These are phyloP conservation scores for Lissocephala sabroskyi DNA, from an alignment of 2,888 invertebrate species.

Conservation along the genomic window DNA sequence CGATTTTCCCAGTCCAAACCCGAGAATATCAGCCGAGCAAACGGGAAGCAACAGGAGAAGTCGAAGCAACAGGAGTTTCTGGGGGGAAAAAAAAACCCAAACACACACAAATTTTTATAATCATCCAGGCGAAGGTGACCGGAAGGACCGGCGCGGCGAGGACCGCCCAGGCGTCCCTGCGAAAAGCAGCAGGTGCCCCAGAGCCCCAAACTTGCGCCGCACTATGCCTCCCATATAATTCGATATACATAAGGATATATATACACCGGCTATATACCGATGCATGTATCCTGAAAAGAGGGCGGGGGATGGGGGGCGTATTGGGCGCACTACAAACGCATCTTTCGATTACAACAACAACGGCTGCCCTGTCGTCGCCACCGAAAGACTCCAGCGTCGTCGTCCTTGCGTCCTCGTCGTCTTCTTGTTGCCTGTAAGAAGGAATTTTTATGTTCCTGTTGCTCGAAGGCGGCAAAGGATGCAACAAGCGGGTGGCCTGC, in stretches of 20 bases:
- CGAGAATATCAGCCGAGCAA: no score
- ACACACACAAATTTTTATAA: no score
- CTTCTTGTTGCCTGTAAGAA: conserved; percentile 41
- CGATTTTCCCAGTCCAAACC: no score
- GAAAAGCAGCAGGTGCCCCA: conserved; percentile 56
- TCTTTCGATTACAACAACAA: conserved; percentile 57
- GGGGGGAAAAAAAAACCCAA: conserved; percentile 1
- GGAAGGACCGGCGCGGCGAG: no score
- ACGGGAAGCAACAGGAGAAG: neutral
- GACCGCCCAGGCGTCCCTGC: no score
- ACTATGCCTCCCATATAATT: no score
- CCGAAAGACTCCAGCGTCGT: conserved; percentile 10
- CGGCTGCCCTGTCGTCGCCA: conserved; percentile 17
- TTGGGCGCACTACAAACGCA: conserved; percentile 51
- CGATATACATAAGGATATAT: conserved; percentile 2
- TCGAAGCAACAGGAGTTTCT: conserved; percentile 1
- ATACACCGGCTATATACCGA: neutral
- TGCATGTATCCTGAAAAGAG: conserved; percentile 20
- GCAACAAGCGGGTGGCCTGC: conserved; percentile 48
- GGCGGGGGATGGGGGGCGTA: no score
- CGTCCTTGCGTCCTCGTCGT: conserved; percentile 12
- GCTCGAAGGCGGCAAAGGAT: conserved; percentile 26
- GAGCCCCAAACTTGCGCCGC: conserved; percentile 5
- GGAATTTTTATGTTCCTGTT: conserved; percentile 49
- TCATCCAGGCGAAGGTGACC: no score